Evolutionary conservation across 1,140 invertebrate genomes (phyloP).

Genomic region (Dendrolimus punctatus): DNA sequence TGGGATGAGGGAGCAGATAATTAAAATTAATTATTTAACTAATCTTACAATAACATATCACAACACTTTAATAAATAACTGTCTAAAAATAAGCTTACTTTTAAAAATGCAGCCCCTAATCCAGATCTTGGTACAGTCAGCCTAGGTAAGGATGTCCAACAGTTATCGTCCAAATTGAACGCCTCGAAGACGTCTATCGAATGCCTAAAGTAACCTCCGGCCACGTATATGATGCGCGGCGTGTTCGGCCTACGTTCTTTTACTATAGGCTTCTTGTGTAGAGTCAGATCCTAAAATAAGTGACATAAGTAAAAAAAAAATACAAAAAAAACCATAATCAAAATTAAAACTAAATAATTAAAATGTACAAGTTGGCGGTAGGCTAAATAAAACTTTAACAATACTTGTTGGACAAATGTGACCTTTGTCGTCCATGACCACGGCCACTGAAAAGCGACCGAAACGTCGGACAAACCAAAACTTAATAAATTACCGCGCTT

Average conservation of each 20-base stretch:
- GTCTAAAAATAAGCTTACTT: slow-evolving; percentile 61
- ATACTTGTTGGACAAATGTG: neutral
- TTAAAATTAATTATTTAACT: too few species aligned
- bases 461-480: too few species aligned
- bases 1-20: neutral
- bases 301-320: too few species aligned
- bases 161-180: slow-evolving; percentile 88
- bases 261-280: slow-evolving; percentile 86
- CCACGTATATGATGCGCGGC: slow-evolving; percentile 90
- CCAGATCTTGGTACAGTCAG: slow-evolving; percentile 89
- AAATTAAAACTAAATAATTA: too few species aligned
- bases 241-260: slow-evolving; percentile 90
- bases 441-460: too few species aligned
- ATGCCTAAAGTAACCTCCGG: slow-evolving; percentile 89
- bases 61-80: neutral
- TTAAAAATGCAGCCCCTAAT: slow-evolving; percentile 88
- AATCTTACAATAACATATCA: neutral
- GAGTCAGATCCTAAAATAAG: slow-evolving; percentile 79
- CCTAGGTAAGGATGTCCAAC: slow-evolving; percentile 85
- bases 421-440: too few species aligned
- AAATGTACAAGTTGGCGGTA: too few species aligned
- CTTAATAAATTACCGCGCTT: too few species aligned
- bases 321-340: too few species aligned
- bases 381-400: neutral
- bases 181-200: slow-evolving; percentile 90